Evolutionary conservation across 2,797 vertebrate species (phyloP).

Genomic region (Arctocebus calabarensis): DNA sequence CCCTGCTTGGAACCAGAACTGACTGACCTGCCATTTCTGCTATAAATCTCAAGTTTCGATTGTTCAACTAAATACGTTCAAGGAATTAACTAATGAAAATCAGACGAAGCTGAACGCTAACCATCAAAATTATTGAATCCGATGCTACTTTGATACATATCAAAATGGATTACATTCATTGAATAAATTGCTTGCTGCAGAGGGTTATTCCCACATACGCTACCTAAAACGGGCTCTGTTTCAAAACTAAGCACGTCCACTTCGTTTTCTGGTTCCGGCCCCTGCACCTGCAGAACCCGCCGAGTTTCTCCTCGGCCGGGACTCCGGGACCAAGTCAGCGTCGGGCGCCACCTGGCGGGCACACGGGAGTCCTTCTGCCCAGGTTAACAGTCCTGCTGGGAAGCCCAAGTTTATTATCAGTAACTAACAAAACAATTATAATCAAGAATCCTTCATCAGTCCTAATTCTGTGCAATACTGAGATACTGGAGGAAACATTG

Average conservation of each 20-base stretch:
- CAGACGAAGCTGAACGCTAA: slow-evolving; percentile 57
- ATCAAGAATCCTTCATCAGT: background rate
- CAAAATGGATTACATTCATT: slow-evolving; percentile 42
- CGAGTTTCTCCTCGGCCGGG: no score
- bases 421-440: background rate
- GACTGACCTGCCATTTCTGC: slow-evolving; percentile 45
- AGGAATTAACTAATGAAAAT: slow-evolving; percentile 64
- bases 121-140: slow-evolving; percentile 50
- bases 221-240: background rate
- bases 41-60: slow-evolving; percentile 55
- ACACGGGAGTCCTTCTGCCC: background rate
- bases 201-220: background rate
- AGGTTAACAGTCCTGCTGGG: background rate
- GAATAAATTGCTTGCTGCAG: background rate
- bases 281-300: background rate
- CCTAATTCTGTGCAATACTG: background rate
- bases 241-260: background rate
- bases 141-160: slow-evolving; percentile 35
- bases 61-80: slow-evolving; percentile 54
- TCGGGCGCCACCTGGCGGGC: slow-evolving; percentile 74
- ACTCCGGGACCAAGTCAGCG: no score
- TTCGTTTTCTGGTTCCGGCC: background rate
- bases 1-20: slow-evolving; percentile 30
- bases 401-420: background rate
- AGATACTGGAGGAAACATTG: background rate